Conservation (phyloP, 2,113 vertebrate genomes). For the Salvelinus sp. region DNA sequence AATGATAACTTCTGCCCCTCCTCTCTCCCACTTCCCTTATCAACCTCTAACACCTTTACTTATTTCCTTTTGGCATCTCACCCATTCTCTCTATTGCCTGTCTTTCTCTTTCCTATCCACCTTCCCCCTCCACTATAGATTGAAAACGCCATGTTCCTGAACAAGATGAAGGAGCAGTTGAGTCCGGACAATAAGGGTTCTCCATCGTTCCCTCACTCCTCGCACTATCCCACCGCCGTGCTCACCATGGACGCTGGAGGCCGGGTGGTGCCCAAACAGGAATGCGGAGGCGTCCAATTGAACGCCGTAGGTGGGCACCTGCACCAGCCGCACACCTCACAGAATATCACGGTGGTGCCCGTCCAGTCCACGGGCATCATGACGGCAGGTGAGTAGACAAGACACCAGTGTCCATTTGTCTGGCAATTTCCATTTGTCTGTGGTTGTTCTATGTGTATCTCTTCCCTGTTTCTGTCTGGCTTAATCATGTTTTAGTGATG, state of each 20-base stretch:
- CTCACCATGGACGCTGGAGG: constrained; percentile 76
- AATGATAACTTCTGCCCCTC: constrained; percentile 53
- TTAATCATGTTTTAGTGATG: not conserved
- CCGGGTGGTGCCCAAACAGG: constrained; percentile 80
- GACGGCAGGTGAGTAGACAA: constrained; percentile 82
- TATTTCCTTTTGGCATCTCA: constrained; percentile 11
- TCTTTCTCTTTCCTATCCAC: constrained; percentile 2
- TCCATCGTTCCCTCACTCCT: constrained; percentile 72
- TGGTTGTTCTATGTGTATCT: not conserved
- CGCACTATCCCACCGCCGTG: constrained; percentile 83
- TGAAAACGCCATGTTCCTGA: constrained; percentile 98
- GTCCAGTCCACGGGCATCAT: constrained; percentile 93
- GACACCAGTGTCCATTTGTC: not conserved
- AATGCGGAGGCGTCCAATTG: constrained; percentile 69
- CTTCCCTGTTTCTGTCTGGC: not conserved
- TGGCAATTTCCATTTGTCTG: too few species aligned
- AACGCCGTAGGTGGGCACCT: constrained; percentile 81
- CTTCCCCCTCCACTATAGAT: constrained; percentile 72
- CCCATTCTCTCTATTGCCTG: not conserved
- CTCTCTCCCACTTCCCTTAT: constrained; percentile 2
- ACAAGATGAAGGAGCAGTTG: constrained; percentile 96
- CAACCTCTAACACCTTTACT: constrained; percentile 8
- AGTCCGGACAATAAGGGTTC: constrained; percentile 82
- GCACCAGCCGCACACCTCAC: constrained; percentile 88
- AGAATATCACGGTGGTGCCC: constrained; percentile 96